Evolutionary conservation across 2,888 invertebrate species (phyloP), one percentile per base, ranked within the genome.

Genomic region (Aquatica leii): DNA sequence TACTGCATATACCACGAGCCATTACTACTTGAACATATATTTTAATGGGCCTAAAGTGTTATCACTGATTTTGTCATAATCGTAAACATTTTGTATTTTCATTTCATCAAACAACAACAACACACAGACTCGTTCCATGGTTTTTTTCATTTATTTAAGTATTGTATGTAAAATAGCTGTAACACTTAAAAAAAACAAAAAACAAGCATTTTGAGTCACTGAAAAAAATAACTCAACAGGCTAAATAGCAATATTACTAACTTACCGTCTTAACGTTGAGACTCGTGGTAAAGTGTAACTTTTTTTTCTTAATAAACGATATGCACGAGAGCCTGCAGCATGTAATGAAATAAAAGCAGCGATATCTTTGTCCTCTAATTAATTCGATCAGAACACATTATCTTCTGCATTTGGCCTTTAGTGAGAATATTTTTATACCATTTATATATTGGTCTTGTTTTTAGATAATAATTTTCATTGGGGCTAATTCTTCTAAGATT

Each of bases 61-160:
- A 51, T 69, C 69, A 61, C 60, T 69, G 55, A 31, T 55, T 60
- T 66, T 63, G 51, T 73, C 71, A 56, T 72, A 72, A 3, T 66
- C 63, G 34, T 68, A 68, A 4, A 20, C 17, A 50, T 46, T 59
- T 31, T 63, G 31, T 31, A 14, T n/a, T 41, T 14, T n/a, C 12
- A n/a, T 41, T 14, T 41, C 15, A 6, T 41, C 15, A 6, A n/a
- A n/a, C n/a, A 41, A 14, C 4, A 6, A n/a, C 15, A 14, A 14
- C 5, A 41, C 12, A 17, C 12, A 8, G 41, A 15, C 20, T 6
- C 56, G 49, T 31, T n/a, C n/a, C n/a, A n/a, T n/a, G n/a, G n/a
- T n/a, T n/a, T n/a, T n/a, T n/a, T n/a, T n/a, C n/a, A n/a, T n/a
- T n/a, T n/a, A n/a, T n/a, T n/a, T n/a, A n/a, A n/a, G n/a, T n/a